These are phyloP conservation scores for Seriola rivoliana DNA, from an alignment of 2,113 vertebrate species.

Conservation along the genomic window DNA sequence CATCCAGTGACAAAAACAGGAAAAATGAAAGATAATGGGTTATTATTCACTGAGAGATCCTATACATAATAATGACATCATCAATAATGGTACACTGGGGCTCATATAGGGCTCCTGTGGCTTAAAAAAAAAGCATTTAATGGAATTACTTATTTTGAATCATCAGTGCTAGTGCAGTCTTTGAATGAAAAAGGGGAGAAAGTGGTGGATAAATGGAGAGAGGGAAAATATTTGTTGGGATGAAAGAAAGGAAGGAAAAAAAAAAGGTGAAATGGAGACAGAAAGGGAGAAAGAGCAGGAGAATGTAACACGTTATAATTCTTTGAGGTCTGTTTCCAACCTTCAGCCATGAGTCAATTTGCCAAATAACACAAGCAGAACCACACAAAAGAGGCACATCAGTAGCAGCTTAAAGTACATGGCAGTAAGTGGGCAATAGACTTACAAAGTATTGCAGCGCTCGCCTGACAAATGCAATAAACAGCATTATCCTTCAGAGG, in stretches of 20 bases:
- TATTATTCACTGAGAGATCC: constrained; percentile 86
- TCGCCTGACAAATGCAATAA: constrained; percentile 86
- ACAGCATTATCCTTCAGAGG: constrained; percentile 84
- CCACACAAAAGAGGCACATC: constrained; percentile 79
- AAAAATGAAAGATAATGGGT: constrained; percentile 87
- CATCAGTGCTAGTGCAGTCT: constrained; percentile 75
- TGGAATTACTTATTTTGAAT: constrained; percentile 84
- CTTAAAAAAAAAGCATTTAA: constrained; percentile 77
- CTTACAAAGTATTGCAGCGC: constrained; percentile 83
- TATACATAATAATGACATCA: constrained; percentile 88
- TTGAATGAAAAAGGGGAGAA: constrained; percentile 60
- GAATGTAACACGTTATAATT: constrained; percentile 75
- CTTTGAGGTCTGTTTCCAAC: constrained; percentile 72
- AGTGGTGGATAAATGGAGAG: constrained; percentile 13
- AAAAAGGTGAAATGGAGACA: constrained; percentile 20
- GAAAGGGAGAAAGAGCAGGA: constrained; percentile 40
- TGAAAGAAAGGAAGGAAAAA: constrained; percentile 32
- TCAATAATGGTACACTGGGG: constrained; percentile 81
- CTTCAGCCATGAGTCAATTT: constrained; percentile 79
- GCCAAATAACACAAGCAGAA: constrained; percentile 82
- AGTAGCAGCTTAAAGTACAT: constrained; percentile 80
- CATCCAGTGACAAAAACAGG: constrained; percentile 86
- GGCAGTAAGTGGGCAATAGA: constrained; percentile 84
- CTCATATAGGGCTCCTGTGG: constrained; percentile 75
- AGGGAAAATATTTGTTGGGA: constrained; percentile 24